Base-by-base conservation (phyloP, 1,140 invertebrate species). In the Philotrypesis tridentata region DNA sequence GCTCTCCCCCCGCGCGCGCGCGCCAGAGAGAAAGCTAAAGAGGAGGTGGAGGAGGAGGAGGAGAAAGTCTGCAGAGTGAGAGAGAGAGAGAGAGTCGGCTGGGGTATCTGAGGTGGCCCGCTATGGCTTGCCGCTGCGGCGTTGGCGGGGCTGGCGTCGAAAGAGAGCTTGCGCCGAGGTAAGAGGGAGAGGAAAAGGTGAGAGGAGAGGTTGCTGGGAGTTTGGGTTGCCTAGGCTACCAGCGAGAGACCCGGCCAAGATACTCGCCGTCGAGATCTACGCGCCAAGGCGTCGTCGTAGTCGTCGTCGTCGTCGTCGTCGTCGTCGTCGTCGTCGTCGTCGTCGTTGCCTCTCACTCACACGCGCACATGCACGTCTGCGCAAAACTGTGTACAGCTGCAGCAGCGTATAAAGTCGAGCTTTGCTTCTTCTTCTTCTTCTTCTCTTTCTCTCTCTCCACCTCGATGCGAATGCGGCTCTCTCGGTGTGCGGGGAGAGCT, bases 211-310 rank as follows among this genome's bases (percentile, higher is more conserved):
- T 55, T 55, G 48, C 48, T 55, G 86, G 87, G 86, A 86, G 87
- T 89, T 88, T 86, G 85, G 90, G 91, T 92, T 92, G 91, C 91
- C 91, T 91, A 91, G 91, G 90, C 90, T 92, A 91, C 91, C 88
- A 86, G 84, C 87, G 90, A 89, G 89, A 90, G 90, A 91, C 91
- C 91, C 90, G 90, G 90, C 90, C 90, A 91, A 91, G 91, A 92
- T 92, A 92, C 90, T 91, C 85, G 79, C 88, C 88, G 48, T 55
- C 84, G 90, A 91, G 89, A 91, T 90, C 88, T 90, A 87, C 88
- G 86, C 83, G 21, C 25, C 27, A 33, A 3, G n/a, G n/a, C n/a
- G n/a, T n/a, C n/a, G n/a, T n/a, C n/a, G n/a, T n/a, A n/a, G n/a
- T n/a, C n/a, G n/a, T n/a, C n/a, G n/a, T n/a, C n/a, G n/a, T n/a